Conservation (phyloP, 2,797 vertebrate species). For the Ctenopoma kingsleyae region DNA sequence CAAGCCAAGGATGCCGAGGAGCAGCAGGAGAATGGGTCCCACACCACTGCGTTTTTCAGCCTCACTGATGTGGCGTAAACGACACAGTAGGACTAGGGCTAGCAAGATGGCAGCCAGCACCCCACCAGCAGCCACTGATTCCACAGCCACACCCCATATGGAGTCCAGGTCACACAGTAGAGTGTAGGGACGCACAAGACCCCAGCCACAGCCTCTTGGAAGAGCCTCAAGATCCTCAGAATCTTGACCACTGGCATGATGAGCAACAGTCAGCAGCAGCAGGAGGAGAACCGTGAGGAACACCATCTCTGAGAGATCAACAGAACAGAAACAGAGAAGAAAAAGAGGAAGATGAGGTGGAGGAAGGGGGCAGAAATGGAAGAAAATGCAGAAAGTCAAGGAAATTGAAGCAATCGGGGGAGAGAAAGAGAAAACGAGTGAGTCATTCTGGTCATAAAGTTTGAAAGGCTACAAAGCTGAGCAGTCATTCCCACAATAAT, state of each 20-base stretch:
- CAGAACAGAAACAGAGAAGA: slow-evolving; percentile 31
- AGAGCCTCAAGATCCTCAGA: slow-evolving; percentile 85
- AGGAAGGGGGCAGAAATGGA: slow-evolving; percentile 7
- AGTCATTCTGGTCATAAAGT: slow-evolving; percentile 54
- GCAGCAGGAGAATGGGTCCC: slow-evolving; percentile 92
- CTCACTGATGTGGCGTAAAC: slow-evolving; percentile 91
- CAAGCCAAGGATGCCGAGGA: slow-evolving; percentile 91
- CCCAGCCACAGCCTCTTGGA: slow-evolving; percentile 92
- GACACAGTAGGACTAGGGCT: slow-evolving; percentile 90
- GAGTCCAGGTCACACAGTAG: slow-evolving; percentile 95
- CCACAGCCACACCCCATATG: slow-evolving; percentile 95
- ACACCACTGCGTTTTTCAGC: slow-evolving; percentile 92
- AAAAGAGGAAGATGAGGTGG: slow-evolving; percentile 21
- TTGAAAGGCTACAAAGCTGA: slow-evolving; percentile 37
- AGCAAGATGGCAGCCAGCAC: slow-evolving; percentile 89
- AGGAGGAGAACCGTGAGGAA: slow-evolving; percentile 73
- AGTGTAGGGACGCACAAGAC: slow-evolving; percentile 89
- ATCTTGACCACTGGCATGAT: slow-evolving; percentile 71
- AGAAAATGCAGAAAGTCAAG: slow-evolving; percentile 9
- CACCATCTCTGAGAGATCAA: slow-evolving; percentile 76
- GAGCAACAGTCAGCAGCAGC: slow-evolving; percentile 83
- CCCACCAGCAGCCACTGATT: slow-evolving; percentile 90
- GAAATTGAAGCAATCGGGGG: slow-evolving; percentile 17
- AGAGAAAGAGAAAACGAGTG: slow-evolving; percentile 33
- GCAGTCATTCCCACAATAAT: slow-evolving; percentile 55